phyloP scores from a whole-genome alignment of 1,140 invertebrate genomes.

The Littorina saxatilis region DNA sequence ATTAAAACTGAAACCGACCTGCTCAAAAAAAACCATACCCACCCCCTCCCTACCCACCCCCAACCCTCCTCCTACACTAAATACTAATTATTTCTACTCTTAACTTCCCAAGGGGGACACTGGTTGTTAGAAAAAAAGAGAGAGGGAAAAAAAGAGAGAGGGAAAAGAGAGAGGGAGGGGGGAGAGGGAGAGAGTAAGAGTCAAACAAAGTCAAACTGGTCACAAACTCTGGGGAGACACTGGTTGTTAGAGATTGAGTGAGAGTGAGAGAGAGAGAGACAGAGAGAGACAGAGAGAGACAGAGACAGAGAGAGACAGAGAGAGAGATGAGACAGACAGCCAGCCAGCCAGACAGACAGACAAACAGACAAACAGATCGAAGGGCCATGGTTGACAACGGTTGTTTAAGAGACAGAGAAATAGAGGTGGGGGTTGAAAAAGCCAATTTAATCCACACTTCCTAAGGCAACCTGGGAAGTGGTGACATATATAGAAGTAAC shows the following conservation, averaged over 20 bases:
- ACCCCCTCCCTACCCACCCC: too few relatives aligned
- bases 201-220: background rate
- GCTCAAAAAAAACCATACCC: too few relatives aligned
- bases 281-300: background rate
- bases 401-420: background rate
- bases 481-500: too few relatives aligned
- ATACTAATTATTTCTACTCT: too few relatives aligned
- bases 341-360: constrained; percentile 1
- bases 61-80: too few relatives aligned
- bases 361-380: constrained; percentile 14
- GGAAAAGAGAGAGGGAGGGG: background rate
- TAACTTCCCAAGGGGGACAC: too few relatives aligned
- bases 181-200: background rate
- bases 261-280: background rate
- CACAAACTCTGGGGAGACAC: background rate
- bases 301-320: background rate
- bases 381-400: background rate
- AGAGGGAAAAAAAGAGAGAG: constrained; percentile 3
- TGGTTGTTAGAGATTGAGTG: background rate
- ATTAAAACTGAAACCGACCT: too few relatives aligned
- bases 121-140: background rate
- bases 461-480: too few relatives aligned
- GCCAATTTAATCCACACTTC: too few relatives aligned
- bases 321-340: background rate
- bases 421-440: background rate